These are phyloP conservation scores for Mycalesis mineus DNA, from an alignment of 2,888 invertebrate genomes.

Conservation along the genomic window DNA sequence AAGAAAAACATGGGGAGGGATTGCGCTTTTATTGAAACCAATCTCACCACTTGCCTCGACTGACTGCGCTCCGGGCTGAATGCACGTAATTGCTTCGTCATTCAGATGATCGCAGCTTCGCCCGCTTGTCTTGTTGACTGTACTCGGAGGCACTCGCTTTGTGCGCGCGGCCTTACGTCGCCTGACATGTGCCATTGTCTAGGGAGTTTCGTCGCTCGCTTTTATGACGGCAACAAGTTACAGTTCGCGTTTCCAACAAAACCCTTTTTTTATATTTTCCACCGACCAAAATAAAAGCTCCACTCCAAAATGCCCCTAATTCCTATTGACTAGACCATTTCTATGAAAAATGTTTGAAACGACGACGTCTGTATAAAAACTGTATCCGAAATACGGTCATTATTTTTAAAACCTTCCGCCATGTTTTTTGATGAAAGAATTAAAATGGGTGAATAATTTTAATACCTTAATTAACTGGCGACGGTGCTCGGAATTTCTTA, in stretches of 20 bases:
- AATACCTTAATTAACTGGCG: slow-evolving; percentile 61
- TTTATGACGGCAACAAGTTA: slow-evolving; percentile 57
- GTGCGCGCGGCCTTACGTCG: slow-evolving; percentile 56
- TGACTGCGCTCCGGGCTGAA: slow-evolving; percentile 67
- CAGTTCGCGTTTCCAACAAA: slow-evolving; percentile 36
- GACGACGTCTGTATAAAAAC: slow-evolving; percentile 23
- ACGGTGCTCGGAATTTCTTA: slow-evolving; percentile 52
- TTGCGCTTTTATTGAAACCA: slow-evolving; percentile 77
- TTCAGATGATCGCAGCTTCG: slow-evolving; percentile 70
- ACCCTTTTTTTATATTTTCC: slow-evolving; percentile 31
- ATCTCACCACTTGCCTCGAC: slow-evolving; percentile 73
- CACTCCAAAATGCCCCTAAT: slow-evolving; percentile 34
- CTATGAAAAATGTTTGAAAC: slow-evolving; percentile 35
- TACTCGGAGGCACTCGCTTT: slow-evolving; percentile 62
- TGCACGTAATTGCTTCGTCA: slow-evolving; percentile 75
- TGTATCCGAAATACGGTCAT: slow-evolving; percentile 31
- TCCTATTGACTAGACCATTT: slow-evolving; percentile 34
- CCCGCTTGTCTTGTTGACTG: slow-evolving; percentile 70
- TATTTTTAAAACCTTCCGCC: slow-evolving; percentile 44
- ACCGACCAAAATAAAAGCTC: slow-evolving; percentile 30
- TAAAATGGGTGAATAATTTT: slow-evolving; percentile 53
- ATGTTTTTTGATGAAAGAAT: slow-evolving; percentile 46
- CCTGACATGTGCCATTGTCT: slow-evolving; percentile 63
- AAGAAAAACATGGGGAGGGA: slow-evolving; percentile 75
- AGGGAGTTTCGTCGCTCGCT: slow-evolving; percentile 49